Conservation (phyloP, 2,797 vertebrate genomes). For the Leptodactylus fallax region DNA sequence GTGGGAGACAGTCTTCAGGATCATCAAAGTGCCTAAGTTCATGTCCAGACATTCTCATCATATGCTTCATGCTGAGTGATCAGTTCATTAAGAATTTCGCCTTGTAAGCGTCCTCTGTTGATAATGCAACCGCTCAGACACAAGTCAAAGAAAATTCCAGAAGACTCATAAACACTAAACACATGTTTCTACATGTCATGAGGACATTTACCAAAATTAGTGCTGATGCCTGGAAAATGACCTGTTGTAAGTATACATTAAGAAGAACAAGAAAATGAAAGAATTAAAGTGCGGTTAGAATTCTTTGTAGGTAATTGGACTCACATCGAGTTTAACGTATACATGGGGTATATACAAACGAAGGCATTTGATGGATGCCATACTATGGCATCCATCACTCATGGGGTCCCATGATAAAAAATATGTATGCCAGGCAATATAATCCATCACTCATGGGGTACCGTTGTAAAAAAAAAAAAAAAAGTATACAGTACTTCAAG, state of each 20-base stretch:
- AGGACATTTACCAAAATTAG: slow-evolving; percentile 23
- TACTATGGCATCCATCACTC: too few relatives aligned
- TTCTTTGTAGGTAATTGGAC: too few relatives aligned
- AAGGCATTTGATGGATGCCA: too few relatives aligned
- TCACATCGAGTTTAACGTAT: too few relatives aligned
- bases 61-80: slow-evolving; percentile 43
- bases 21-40: slow-evolving; percentile 41
- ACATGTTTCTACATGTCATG: not conserved
- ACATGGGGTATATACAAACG: too few relatives aligned
- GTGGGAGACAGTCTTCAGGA: slow-evolving; percentile 34
- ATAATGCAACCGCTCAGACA: not conserved
- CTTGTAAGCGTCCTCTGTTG: slow-evolving; percentile 16
- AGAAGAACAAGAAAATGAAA: not conserved
- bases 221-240: not conserved
- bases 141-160: not conserved
- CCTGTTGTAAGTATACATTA: not conserved
- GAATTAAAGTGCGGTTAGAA: not conserved
- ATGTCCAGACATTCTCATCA: slow-evolving; percentile 46
- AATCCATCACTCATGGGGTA: too few relatives aligned
- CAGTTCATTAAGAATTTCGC: slow-evolving; percentile 42
- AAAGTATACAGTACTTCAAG: too few relatives aligned
- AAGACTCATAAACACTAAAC: not conserved
- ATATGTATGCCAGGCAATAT: too few relatives aligned
- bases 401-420: too few relatives aligned
- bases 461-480: too few relatives aligned